Base-by-base conservation (phyloP, 2,888 invertebrate species). In the Asteroscopus sphinx region DNA sequence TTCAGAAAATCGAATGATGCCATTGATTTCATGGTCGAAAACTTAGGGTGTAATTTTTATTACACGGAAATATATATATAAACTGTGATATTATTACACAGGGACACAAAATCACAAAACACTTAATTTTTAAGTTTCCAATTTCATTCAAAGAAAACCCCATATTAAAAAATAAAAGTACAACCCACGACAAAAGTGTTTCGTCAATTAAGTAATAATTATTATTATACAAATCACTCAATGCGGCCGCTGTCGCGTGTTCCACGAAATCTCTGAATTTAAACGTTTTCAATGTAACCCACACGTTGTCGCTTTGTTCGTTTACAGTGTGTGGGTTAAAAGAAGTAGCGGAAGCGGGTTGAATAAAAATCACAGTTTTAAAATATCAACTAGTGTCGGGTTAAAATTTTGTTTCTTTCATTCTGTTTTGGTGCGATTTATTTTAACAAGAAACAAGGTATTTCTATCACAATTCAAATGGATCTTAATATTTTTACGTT, bases 211-310 rank as follows among this genome's bases (percentile, higher is more conserved):
- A 58, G 57, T 69, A 62, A 63, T 68, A 61, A 63, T 70, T 57
- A 76, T 77, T 67, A 61, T 65, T 53, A 42, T 68, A 86, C 86
- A 87, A 89, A 87, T 88, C 86, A 86, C 80, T 87, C 85, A 88
- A 86, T 81, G 82, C 83, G 76, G 76, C 81, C 60, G 60, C 69
- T 68, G 73, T 68, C 74, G 66, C 39, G 59, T 58, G 79, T 82
- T 85, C 87, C 78, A 74, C 80, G 89, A 88, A 91, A 86, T 77
- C 77, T 71, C 79, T 81, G 84, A 85, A 91, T 89, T 90, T 90
- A 91, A 91, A 90, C 89, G 90, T 83, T 89, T 86, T 85, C 74
- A 79, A 82, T 81, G 83, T 85, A 84, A 84, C 85, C 77, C 85
- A 84, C 83, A 82, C 84, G 83, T 77, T 80, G 83, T 67, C 70